phyloP scores from a whole-genome alignment of 2,113 vertebrate species.

The Psittacara wagleri region DNA sequence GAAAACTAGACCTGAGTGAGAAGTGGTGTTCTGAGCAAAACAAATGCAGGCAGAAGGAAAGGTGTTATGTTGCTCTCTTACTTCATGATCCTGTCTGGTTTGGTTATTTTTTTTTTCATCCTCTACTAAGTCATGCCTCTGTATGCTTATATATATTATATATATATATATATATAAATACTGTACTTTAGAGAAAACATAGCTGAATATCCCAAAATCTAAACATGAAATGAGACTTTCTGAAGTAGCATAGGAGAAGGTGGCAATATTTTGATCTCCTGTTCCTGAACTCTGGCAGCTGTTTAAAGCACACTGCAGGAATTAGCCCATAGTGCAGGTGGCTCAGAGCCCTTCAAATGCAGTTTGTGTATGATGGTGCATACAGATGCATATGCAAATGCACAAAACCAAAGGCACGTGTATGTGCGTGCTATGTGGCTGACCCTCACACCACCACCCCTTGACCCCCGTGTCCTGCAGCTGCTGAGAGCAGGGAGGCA shows the following conservation, averaged over 20 bases:
- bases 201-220: not conserved
- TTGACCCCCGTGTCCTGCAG: fast-evolving
- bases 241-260: not conserved
- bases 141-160: not conserved
- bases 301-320: not conserved
- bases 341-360: not conserved
- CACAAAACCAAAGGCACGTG: fast-evolving
- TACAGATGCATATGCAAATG: not conserved
- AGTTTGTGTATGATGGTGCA: not conserved
- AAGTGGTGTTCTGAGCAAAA: not conserved
- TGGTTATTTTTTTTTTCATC: not conserved
- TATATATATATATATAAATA: not conserved
- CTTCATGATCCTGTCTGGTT: not conserved
- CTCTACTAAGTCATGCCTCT: not conserved
- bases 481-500: fast-evolving
- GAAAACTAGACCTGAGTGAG: not conserved
- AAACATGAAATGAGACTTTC: not conserved
- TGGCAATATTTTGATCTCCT: not conserved
- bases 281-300: not conserved
- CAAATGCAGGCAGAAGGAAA: not conserved
- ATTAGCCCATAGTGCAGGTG: fast-evolving
- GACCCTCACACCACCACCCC: fast-evolving
- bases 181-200: not conserved
- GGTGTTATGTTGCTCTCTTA: not conserved
- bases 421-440: fast-evolving